Percentiles rank a stretch among this genome's conserved stretches.
These are phyloP conservation scores for Hycleus cichorii DNA, from an alignment of 1,140 invertebrate species.

Conservation along the genomic window DNA sequence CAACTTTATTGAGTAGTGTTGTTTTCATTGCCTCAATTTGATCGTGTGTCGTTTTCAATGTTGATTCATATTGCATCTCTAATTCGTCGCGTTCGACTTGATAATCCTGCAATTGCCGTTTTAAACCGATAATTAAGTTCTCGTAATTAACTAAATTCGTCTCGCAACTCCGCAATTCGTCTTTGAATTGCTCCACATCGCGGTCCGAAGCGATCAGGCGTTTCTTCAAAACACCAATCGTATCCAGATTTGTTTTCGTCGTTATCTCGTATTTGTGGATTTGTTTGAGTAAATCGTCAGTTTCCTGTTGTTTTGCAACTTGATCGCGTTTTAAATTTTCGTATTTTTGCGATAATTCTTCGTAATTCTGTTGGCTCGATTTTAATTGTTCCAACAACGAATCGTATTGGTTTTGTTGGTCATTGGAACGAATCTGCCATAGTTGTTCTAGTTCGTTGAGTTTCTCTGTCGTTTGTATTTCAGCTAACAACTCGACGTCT, in stretches of 20 bases:
- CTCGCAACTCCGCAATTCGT: conserved; percentile 43
- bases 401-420: conserved; percentile 41
- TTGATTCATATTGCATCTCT: conserved; percentile 33
- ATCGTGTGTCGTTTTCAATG: conserved; percentile 25
- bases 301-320: conserved; percentile 35
- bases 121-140: conserved; percentile 38
- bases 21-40: conserved; percentile 24
- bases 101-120: conserved; percentile 37
- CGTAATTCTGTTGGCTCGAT: conserved; percentile 38
- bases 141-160: conserved; percentile 42
- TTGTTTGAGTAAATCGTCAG: conserved; percentile 40
- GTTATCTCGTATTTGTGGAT: conserved; percentile 46
- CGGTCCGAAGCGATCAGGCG: conserved; percentile 45
- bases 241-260: conserved; percentile 42
- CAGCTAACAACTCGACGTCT: conserved; percentile 32
- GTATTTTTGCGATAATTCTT: conserved; percentile 29
- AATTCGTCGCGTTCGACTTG: conserved; percentile 33
- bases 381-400: conserved; percentile 44
- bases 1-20: conserved; percentile 23
- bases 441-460: conserved; percentile 40
- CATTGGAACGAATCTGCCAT: conserved; percentile 39
- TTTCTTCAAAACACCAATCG: conserved; percentile 45
- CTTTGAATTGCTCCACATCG: conserved; percentile 47
- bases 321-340: conserved; percentile 6
- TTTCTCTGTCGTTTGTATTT: conserved; percentile 40